Evolutionary conservation across 2,888 invertebrate genomes (phyloP).

Genomic region (Drosophila anomelani): DNA sequence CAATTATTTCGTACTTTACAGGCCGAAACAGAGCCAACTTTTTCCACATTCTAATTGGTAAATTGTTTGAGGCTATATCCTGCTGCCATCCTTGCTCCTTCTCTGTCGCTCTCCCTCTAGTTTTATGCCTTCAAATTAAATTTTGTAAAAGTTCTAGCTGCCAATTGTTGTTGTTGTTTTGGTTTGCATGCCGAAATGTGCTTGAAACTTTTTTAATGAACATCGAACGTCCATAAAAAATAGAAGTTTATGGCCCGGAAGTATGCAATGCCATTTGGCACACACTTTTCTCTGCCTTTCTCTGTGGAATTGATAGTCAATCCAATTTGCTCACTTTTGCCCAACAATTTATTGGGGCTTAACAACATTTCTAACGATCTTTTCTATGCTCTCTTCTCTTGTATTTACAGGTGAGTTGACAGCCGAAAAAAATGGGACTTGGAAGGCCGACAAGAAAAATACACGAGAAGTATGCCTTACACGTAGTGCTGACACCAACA

Average conservation of each 20-base stretch:
- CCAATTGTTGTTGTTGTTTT: slow-evolving; percentile 27
- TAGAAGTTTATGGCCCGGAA: slow-evolving; percentile 34
- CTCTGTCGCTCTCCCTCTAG: not conserved
- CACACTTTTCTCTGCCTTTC: not conserved
- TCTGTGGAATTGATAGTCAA: slow-evolving; percentile 9
- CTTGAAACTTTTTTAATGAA: slow-evolving; percentile 65
- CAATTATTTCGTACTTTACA: slow-evolving; percentile 64
- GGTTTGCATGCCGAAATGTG: slow-evolving; percentile 39
- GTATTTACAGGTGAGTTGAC: slow-evolving; percentile 71
- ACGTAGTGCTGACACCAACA: slow-evolving; percentile 45
- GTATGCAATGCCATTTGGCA: slow-evolving; percentile 16
- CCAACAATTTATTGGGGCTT: slow-evolving; percentile 15
- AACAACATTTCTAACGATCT: slow-evolving; percentile 32
- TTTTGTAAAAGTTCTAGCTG: slow-evolving; percentile 48
- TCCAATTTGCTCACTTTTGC: slow-evolving; percentile 24
- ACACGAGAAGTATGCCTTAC: slow-evolving; percentile 55
- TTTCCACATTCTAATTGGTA: slow-evolving; percentile 45
- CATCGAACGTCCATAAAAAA: slow-evolving; percentile 30
- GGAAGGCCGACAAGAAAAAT: slow-evolving; percentile 30
- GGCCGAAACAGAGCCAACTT: slow-evolving; percentile 54
- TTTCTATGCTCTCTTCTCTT: slow-evolving; percentile 8
- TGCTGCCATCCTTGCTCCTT: slow-evolving; percentile 6
- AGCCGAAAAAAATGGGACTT: slow-evolving; percentile 29
- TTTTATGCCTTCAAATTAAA: slow-evolving; percentile 46
- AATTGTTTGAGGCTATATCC: slow-evolving; percentile 35